These are phyloP conservation scores for Taenaris catops DNA, from an alignment of 2,888 invertebrate genomes.

Conservation along the genomic window DNA sequence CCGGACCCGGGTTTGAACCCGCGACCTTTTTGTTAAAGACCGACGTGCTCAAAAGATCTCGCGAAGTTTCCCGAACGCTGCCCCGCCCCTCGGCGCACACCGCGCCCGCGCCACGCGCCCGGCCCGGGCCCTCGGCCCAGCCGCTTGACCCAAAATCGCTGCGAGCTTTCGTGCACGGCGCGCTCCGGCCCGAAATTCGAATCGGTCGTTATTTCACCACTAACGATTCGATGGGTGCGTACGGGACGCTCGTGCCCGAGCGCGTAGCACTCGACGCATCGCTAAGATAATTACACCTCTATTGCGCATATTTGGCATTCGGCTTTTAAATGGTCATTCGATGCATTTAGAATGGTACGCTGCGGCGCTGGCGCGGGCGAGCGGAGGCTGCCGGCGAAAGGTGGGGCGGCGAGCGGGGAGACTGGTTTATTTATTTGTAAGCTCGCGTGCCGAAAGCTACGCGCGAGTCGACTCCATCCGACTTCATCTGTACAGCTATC, in stretches of 20 bases:
- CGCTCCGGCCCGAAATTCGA: neutral
- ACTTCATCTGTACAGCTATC: conserved; percentile 11
- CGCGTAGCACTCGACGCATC: too few relatives aligned
- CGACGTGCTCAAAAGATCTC: too few relatives aligned
- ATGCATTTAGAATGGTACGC: too few relatives aligned
- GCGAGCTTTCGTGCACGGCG: neutral
- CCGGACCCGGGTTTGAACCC: too few relatives aligned
- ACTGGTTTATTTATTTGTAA: conserved; percentile 67
- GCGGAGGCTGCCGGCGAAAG: conserved; percentile 25
- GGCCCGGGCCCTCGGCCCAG: conserved; percentile 15
- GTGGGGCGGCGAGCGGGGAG: conserved; percentile 28
- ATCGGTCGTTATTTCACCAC: neutral
- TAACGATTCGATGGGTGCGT: conserved; percentile 14
- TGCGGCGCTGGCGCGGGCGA: conserved; percentile 21
- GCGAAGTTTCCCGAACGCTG: too few relatives aligned
- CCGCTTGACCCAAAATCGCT: conserved; percentile 7
- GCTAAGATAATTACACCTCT: too few relatives aligned
- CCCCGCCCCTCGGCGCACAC: too few relatives aligned
- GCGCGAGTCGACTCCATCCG: conserved; percentile 8
- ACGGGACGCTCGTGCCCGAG: neutral
- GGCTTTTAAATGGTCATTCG: too few relatives aligned
- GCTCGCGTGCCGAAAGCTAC: conserved; percentile 49
- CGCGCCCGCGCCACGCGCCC: conserved; percentile 20
- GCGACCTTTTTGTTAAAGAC: too few relatives aligned
- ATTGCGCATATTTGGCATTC: too few relatives aligned